Evolutionary conservation across 2,888 invertebrate genomes (phyloP), one percentile per base, ranked within the genome.

Genomic region (Branchipolynoe longqiensis): DNA sequence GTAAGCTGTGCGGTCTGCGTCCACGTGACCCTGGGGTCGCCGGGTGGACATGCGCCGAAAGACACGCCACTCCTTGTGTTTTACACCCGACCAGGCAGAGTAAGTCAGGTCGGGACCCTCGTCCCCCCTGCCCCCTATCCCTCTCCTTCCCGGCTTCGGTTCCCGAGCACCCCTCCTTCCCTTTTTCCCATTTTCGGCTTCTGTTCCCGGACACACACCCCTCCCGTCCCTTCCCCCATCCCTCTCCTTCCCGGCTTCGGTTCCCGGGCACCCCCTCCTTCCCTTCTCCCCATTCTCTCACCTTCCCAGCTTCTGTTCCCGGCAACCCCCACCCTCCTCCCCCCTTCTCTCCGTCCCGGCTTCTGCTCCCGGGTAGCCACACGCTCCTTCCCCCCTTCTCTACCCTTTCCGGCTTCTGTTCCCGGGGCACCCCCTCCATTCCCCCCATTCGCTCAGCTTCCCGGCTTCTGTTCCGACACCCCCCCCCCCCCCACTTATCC

Each of bases 1-100:
- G 69, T 33, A 69, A 69, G 69, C 36, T n/a, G n/a, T n/a, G n/a
- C 69, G 14, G 22, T 33, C 36, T 25, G 62, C 62, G 31, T 31
- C 18, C 18, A 28, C 2, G 18, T 6, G 31, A 6, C 62, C 62
- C 62, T 31, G 3, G 62, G 62, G 31, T 14, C 62, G 28, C n/a
- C 62, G 4, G 2, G 62, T 31, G 62, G 62, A 62, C 31, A 62
- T 62, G 31, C 62, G 12, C 31, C 3, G 62, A 1, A 62, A 31
- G 62, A 62, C 18, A 62, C 62, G 62, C 22, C 62, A 6, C 22
- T 31, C 2, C 18, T 31, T n/a, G n/a, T n/a, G n/a, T n/a, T 56
- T 56, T 56, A 3, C 56, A 56, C 56, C 56, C 3, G 25, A 25
- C 56, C 3, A 56, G 3, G 22, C n/a, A n/a, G n/a, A n/a, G n/a